phyloP scores from a whole-genome alignment of 2,888 invertebrate species.

The Platycheirus albimanus region DNA sequence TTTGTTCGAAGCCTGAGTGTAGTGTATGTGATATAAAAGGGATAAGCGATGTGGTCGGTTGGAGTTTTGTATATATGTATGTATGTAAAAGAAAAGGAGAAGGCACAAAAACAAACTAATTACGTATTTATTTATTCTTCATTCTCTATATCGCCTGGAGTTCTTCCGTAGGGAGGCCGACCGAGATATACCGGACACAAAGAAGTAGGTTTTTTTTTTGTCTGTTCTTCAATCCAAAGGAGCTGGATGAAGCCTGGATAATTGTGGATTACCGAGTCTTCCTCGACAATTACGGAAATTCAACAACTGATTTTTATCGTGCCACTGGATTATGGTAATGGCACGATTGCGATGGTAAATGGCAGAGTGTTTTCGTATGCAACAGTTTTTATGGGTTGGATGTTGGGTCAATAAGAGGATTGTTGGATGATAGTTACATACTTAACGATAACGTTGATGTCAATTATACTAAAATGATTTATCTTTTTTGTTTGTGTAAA shows the following conservation, averaged over 20 bases:
- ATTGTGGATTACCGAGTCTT: conserved; percentile 72
- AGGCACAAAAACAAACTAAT: conserved; percentile 73
- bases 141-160: conserved; percentile 34
- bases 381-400: conserved; percentile 57
- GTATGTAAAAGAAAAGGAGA: conserved; percentile 52
- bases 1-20: conserved; percentile 80
- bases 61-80: too few relatives aligned
- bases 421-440: conserved; percentile 22
- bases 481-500: not conserved
- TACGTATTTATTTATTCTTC: conserved; percentile 66
- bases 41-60: conserved; percentile 35
- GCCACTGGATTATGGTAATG: conserved; percentile 73
- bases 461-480: conserved; percentile 5
- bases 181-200: conserved; percentile 36
- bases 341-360: conserved; percentile 19
- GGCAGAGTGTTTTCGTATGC: conserved; percentile 42
- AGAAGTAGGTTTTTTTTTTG: conserved; percentile 42
- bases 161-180: not conserved
- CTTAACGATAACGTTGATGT: conserved; percentile 9
- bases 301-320: conserved; percentile 73
- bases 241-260: conserved; percentile 58
- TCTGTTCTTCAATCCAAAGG: conserved; percentile 30
- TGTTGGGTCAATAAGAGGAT: conserved; percentile 35
- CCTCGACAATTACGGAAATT: conserved; percentile 72
- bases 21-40: conserved; percentile 65